Base-by-base conservation (phyloP, 2,113 vertebrate species). In the Tauraco erythrolophus region DNA sequence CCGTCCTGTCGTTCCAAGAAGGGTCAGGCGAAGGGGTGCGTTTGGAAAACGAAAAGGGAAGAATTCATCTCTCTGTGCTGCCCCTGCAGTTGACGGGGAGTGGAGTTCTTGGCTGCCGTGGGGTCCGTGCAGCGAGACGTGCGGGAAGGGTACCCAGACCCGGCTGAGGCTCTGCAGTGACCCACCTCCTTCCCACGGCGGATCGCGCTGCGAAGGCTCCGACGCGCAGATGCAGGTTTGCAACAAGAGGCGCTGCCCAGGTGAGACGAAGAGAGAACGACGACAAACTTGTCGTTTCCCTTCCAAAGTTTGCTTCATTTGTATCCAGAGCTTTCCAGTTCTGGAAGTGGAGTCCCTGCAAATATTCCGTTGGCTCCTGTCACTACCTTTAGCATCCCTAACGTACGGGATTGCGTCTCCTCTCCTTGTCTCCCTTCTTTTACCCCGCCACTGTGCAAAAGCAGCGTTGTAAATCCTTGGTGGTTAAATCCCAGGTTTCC, bases 21-120 rank as follows among this genome's bases (percentile, higher is more conserved):
- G 39, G 86, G 88, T 82, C 78, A 79, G 50, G 65, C 65, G 90
- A 64, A 30, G 31, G 58, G 28, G 87, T 83, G n/a, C 60, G 14
- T 37, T 84, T 69, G 21, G 45, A 86, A 89, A 76, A 23, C 24
- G 35, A 61, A 88, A 91, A 65, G 51, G 50, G 78, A 93, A 68
- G 28, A 17, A 51, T 69, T 35, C 4, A 31, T 80, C 51, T 56
- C 24, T 74, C 48, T 56, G 77, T 88, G 72, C 85, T 95, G 61
- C 64, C 72, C 61, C 97, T 97, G 25, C 93, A 99, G 99, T 99
- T 94, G 95, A 97, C 9, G 99, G 99, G 19, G 98, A 97, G 78
- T 99, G 99, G 99, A 98, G 99, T 9, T 54, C 98, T 23, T 99
- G 99, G 99, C 97, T 99, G 50, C 98, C 98, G 0, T 99, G 99